Percentiles rank a stretch among this genome's conserved stretches.
Conservation (phyloP, 1,140 invertebrate species). For the Riptortus pedestris region DNA sequence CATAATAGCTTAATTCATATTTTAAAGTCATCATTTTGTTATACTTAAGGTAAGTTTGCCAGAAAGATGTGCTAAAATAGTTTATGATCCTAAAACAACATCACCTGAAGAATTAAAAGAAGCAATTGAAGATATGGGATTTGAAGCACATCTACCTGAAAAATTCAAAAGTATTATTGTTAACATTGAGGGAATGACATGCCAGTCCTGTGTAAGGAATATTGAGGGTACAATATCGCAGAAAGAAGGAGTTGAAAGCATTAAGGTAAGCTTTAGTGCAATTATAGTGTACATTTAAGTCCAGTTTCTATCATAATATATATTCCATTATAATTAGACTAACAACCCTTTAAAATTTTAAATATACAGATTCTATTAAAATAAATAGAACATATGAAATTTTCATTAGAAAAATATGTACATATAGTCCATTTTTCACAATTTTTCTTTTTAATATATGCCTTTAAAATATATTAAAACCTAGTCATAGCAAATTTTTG, state of each 20-base stretch:
- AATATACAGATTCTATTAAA: neutral
- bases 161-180: constrained; percentile 35
- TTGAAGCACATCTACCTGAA: constrained; percentile 43
- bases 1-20: neutral
- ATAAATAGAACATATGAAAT: no score
- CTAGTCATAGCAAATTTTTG: no score
- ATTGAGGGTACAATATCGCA: constrained; percentile 48
- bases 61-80: constrained; percentile 53
- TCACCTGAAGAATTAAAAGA: constrained; percentile 47
- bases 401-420: no score
- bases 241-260: constrained; percentile 12
- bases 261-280: constrained; percentile 14
- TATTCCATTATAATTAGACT: neutral
- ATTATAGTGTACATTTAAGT: neutral
- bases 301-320: neutral
- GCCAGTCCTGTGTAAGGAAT: constrained; percentile 65
- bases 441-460: no score
- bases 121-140: constrained; percentile 71
- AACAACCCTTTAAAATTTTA: neutral
- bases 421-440: no score
- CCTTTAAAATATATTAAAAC: no score
- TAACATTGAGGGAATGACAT: constrained; percentile 68
- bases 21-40: neutral
- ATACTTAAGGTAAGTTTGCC: constrained; percentile 45
- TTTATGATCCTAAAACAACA: constrained; percentile 48